Base-by-base conservation (phyloP, 2,113 vertebrate genomes). In the Anoplopoma fimbria region DNA sequence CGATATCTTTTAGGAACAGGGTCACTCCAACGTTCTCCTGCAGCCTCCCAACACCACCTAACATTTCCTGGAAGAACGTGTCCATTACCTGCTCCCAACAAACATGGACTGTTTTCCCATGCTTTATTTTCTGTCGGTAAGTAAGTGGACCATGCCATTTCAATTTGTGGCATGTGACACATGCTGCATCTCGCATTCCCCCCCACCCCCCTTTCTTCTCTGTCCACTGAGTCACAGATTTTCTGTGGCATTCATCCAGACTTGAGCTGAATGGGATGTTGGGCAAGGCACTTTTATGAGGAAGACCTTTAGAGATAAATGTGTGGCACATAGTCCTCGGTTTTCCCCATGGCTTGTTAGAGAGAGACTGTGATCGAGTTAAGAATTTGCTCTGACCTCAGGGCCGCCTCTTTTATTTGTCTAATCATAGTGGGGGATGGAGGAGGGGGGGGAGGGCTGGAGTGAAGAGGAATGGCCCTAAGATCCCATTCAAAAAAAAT, bases 31-130 rank as follows among this genome's bases (percentile, higher is more conserved):
- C 90, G 90, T 90, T 93, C 91, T 94, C 87, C 93, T 94, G 94
- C 95, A 87, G 93, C 94, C 96, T 62, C 91, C 93, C 89, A 95
- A 84, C 91, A 88, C 93, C 93, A 95, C 93, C 87, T 96, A 95
- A 94, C 94, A 95, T 96, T 97, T 96, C 89, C 92, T 96, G 94
- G 94, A 96, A 94, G 93, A 96, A 94, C 95, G 89, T 94, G 94
- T 95, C 95, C 96, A 94, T 95, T 91, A 94, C 94, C 94, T 94
- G 95, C 95, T 96, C 95, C 96, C 97, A 95, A 98, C 96, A 98
- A 99, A 97, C 97, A 99, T 99, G 97, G 97, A 98, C 97, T 98
- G 97, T 99, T 97, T 97, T 96, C 96, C 96, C 96, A 96, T 97
- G 97, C 97, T 97, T 97, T 97, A 97, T 96, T 97, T 97, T 96